Percentiles rank a stretch among this genome's conserved stretches.
Conservation (phyloP, 2,113 vertebrate species). For the Malurus alboscapulatus region DNA sequence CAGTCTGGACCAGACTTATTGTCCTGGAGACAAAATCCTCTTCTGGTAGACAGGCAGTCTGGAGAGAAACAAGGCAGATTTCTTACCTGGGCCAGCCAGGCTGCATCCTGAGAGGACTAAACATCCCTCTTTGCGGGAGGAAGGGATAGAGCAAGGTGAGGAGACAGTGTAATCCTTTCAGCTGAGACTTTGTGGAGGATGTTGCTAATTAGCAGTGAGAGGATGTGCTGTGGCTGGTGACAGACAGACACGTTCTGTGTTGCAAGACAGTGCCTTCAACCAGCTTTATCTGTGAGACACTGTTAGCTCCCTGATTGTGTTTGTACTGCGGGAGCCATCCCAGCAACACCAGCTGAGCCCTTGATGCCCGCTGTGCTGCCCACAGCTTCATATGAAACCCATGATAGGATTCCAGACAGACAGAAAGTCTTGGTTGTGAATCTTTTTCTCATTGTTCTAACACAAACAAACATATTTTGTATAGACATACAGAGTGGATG, state of each 20-base stretch:
- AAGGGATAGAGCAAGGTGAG: constrained; percentile 14
- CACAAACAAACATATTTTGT: not conserved
- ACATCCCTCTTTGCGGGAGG: not conserved
- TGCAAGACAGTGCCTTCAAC: constrained; percentile 25
- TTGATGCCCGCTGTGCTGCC: constrained; percentile 3
- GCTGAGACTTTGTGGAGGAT: not conserved
- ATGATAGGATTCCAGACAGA: not conserved
- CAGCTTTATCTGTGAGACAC: constrained; percentile 11
- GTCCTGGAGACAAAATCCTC: not conserved
- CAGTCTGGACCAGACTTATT: not conserved
- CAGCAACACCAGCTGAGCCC: not conserved
- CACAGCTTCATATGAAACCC: not conserved
- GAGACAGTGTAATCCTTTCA: constrained; percentile 44
- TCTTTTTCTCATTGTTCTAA: not conserved
- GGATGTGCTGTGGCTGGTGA: constrained; percentile 26
- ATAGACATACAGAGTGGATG: not conserved
- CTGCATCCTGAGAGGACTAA: not conserved
- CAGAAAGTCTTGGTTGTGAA: not conserved
- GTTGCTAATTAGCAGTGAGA: constrained; percentile 52
- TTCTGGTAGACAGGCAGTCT: not conserved
- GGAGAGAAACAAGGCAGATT: not conserved
- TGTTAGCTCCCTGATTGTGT: not conserved
- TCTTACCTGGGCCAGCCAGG: not conserved
- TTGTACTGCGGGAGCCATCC: not conserved
- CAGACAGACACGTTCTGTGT: constrained; percentile 28